Conservation (phyloP, 2,113 vertebrate genomes). For the Sialia sialis region DNA sequence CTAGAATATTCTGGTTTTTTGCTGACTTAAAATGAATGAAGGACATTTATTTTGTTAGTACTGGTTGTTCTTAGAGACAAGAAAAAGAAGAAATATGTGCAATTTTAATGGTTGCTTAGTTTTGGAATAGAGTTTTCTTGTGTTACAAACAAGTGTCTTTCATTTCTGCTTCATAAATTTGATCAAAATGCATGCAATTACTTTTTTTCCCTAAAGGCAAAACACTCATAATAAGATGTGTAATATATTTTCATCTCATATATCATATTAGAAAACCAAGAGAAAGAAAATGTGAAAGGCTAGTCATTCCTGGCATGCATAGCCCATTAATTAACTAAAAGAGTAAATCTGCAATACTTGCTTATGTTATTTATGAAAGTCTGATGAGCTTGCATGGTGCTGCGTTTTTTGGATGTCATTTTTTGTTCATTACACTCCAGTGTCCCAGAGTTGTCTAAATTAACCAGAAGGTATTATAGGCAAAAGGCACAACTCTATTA, state of each 20-base stretch:
- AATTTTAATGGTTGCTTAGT: neutral
- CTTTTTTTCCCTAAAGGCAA: neutral
- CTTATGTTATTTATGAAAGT: conserved; percentile 5
- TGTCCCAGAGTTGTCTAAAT: neutral
- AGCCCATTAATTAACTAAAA: conserved; percentile 3
- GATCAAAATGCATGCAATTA: neutral
- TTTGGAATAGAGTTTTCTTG: neutral
- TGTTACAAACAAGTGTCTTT: neutral
- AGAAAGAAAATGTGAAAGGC: neutral
- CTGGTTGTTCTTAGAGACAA: neutral
- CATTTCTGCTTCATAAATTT: neutral
- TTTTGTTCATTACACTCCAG: neutral
- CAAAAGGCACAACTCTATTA: neutral
- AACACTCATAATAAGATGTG: neutral
- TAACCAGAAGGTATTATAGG: neutral
- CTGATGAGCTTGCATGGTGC: neutral
- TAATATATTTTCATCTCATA: neutral
- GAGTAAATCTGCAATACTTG: neutral
- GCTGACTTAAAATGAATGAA: neutral
- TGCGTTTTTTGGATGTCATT: neutral
- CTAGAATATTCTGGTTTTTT: neutral
- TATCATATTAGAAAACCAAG: neutral
- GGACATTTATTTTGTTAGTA: neutral
- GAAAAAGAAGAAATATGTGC: neutral
- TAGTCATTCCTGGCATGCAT: neutral